A percentile compares a stretch with the other conserved stretches of the same genome.
Evolutionary conservation across 2,888 invertebrate genomes (phyloP).

Genomic region (Leucoptera coffeella): DNA sequence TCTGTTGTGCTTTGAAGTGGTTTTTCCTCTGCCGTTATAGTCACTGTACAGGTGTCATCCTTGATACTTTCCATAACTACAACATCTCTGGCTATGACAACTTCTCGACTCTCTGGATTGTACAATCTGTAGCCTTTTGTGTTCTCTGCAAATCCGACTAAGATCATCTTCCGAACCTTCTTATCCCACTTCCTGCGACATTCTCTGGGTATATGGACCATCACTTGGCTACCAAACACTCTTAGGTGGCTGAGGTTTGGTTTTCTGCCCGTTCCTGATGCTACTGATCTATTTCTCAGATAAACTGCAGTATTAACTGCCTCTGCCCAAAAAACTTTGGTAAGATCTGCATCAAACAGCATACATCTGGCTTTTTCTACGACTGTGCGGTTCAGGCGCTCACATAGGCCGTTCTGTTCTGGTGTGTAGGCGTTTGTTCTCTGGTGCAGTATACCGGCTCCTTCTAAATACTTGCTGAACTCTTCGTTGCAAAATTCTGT

Average conservation of each 20-base stretch:
- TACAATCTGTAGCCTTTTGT: constrained; percentile 10
- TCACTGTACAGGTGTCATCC: no score
- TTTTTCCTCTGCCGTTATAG: no score
- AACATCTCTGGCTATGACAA: constrained; percentile 7
- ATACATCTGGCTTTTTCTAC: constrained; percentile 8
- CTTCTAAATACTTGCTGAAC: constrained; percentile 7
- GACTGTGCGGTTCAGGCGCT: constrained; percentile 8
- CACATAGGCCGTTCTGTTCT: constrained; percentile 9
- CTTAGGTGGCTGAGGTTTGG: constrained; percentile 4
- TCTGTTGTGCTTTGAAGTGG: no score
- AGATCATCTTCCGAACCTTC: constrained; percentile 6
- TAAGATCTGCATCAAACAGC: constrained; percentile 7
- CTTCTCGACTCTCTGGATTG: constrained; percentile 4
- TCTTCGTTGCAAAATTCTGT: constrained; percentile 7
- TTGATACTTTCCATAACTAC: constrained; percentile 5
- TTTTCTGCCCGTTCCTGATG: constrained; percentile 6
- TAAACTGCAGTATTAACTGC: constrained; percentile 6
- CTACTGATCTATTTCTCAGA: constrained; percentile 5
- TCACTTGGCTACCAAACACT: constrained; percentile 8
- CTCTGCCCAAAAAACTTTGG: constrained; percentile 9
- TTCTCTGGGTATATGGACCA: constrained; percentile 9
- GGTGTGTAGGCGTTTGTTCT: constrained; percentile 8
- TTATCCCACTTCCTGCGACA: constrained; percentile 8
- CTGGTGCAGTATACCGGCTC: constrained; percentile 8
- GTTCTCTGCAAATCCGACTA: constrained; percentile 9